These are phyloP conservation scores for Bombus balteatus DNA, from an alignment of 1,140 invertebrate genomes.

Conservation along the genomic window DNA sequence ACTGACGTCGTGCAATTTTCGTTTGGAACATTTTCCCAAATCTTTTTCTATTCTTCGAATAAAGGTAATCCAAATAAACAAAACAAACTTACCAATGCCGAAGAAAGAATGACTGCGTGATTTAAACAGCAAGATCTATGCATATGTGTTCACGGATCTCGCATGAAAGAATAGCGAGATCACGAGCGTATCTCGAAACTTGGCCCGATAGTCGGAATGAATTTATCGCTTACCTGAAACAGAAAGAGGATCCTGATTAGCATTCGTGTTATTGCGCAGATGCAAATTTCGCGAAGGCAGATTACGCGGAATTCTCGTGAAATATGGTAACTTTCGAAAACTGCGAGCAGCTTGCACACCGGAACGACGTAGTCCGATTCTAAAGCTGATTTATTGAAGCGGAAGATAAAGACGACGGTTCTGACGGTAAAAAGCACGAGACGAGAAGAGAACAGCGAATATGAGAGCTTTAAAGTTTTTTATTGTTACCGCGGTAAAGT, in stretches of 20 bases:
- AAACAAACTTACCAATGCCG: neutral
- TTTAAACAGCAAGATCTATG: too few relatives aligned
- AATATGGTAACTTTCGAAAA: constrained; percentile 50
- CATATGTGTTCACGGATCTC: neutral
- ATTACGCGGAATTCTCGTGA: constrained; percentile 43
- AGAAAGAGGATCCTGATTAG: constrained; percentile 50
- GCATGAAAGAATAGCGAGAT: neutral
- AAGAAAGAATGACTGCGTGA: neutral
- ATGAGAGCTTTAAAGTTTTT: neutral
- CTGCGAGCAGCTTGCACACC: constrained; percentile 14
- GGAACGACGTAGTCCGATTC: constrained; percentile 16
- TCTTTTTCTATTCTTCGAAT: neutral
- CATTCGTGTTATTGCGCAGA: constrained; percentile 51
- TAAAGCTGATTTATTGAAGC: constrained; percentile 42
- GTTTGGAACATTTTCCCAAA: neutral
- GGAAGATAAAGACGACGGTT: neutral
- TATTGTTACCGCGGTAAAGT: neutral
- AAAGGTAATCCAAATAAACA: too few relatives aligned
- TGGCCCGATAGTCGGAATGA: constrained; percentile 7
- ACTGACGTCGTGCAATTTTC: neutral
- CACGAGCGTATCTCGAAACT: neutral
- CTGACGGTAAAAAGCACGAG: neutral
- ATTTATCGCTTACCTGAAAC: constrained; percentile 56
- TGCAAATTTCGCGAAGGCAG: constrained; percentile 46
- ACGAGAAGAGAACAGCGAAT: neutral